Conservation (phyloP, 2,888 invertebrate species). For the Papilio elwesi region DNA sequence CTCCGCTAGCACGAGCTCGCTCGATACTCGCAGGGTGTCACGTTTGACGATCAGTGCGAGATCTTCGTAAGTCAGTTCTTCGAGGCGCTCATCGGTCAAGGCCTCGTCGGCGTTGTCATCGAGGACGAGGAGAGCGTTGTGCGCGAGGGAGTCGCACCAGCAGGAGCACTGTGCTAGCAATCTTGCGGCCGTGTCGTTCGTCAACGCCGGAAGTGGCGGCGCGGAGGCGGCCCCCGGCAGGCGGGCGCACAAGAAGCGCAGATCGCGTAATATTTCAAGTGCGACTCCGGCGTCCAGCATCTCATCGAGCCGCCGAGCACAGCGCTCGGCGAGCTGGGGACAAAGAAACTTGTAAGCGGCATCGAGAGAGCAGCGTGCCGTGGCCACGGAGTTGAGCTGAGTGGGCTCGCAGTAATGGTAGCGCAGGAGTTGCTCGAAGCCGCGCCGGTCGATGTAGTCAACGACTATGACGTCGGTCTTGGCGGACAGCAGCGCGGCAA, state of each 20-base stretch:
- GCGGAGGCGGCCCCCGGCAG: constrained; percentile 78
- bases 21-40: constrained; percentile 87
- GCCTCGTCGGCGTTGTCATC: constrained; percentile 76
- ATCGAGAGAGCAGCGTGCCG: constrained; percentile 88
- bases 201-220: constrained; percentile 75
- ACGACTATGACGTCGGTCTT: constrained; percentile 79
- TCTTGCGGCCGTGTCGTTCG: constrained; percentile 68
- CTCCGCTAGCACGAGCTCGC: constrained; percentile 85
- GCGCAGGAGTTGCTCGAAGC: constrained; percentile 87
- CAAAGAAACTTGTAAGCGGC: constrained; percentile 90
- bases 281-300: constrained; percentile 87
- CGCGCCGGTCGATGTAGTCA: constrained; percentile 86
- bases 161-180: constrained; percentile 75
- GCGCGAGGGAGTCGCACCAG: constrained; percentile 86
- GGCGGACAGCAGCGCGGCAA: constrained; percentile 82
- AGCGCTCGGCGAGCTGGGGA: constrained; percentile 87
- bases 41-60: constrained; percentile 86
- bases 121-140: constrained; percentile 85
- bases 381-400: constrained; percentile 85
- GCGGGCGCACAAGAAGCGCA: constrained; percentile 77
- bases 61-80: constrained; percentile 86
- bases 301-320: constrained; percentile 86
- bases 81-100: constrained; percentile 70
- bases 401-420: constrained; percentile 87
- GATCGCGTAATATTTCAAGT: constrained; percentile 85